These are phyloP conservation scores for Cryptus armator DNA, from an alignment of 2,888 invertebrate species.

Conservation along the genomic window DNA sequence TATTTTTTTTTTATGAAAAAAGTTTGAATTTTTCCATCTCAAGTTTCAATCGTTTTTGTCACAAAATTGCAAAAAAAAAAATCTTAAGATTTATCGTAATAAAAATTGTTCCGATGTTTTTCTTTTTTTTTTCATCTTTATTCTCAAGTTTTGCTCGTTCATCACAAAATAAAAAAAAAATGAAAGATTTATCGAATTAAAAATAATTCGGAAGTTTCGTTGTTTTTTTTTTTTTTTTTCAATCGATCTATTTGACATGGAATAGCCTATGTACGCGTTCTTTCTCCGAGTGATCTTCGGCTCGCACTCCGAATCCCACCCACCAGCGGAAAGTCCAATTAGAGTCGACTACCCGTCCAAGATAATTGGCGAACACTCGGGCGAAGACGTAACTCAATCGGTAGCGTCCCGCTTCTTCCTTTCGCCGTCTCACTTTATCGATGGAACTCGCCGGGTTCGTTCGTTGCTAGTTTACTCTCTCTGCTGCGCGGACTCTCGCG, in stretches of 20 bases:
- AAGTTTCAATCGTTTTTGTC: too few species aligned
- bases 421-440: slow-evolving; percentile 63
- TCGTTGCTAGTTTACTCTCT: slow-evolving; percentile 10
- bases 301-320: slow-evolving; percentile 77
- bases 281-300: slow-evolving; percentile 65
- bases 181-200: background rate
- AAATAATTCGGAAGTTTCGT: background rate
- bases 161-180: too few species aligned
- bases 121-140: background rate
- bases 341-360: slow-evolving; percentile 80
- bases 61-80: background rate
- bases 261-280: slow-evolving; percentile 26
- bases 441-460: background rate
- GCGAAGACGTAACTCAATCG: slow-evolving; percentile 80
- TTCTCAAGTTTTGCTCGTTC: too few species aligned
- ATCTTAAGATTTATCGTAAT: background rate
- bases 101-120: background rate
- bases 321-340: slow-evolving; percentile 81
- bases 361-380: slow-evolving; percentile 82
- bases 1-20: too few species aligned
- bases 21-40: too few species aligned
- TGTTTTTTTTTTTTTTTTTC: background rate
- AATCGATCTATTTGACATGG: background rate
- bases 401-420: slow-evolving; percentile 76
- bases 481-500: slow-evolving; percentile 1